Percentiles rank a stretch among this genome's conserved stretches.
Evolutionary conservation across 2,113 vertebrate genomes (phyloP).

Genomic region (Diglossa brunneiventris): DNA sequence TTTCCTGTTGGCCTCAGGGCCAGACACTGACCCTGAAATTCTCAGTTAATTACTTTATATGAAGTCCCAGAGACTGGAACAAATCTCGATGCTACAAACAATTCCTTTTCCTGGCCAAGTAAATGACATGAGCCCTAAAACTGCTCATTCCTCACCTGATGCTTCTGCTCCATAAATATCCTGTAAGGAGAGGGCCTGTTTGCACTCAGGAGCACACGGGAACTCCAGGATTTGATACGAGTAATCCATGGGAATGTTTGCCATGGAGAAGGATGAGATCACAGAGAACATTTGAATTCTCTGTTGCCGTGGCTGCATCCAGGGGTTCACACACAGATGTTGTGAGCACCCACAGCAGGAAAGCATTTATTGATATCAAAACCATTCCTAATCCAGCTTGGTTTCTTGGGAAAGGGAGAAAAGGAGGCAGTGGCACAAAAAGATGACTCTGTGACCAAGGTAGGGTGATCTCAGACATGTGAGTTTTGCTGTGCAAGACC

Average conservation of each 20-base stretch:
- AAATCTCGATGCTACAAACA: background rate
- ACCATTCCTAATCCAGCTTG: background rate
- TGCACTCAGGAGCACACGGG: accelerated
- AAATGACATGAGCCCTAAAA: background rate
- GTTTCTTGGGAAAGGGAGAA: background rate
- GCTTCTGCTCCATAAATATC: background rate
- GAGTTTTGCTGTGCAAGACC: accelerated
- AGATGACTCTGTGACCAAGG: background rate
- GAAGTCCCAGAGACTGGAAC: background rate
- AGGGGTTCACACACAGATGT: background rate
- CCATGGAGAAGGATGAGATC: background rate
- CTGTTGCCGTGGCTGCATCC: background rate
- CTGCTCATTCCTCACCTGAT: background rate
- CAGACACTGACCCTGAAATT: background rate
- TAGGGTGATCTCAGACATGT: background rate
- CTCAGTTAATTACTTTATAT: background rate
- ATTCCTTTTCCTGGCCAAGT: background rate
- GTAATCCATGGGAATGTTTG: slow-evolving; percentile 12
- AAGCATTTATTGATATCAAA: background rate
- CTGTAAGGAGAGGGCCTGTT: background rate
- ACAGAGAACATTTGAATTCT: background rate
- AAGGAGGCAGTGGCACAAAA: background rate
- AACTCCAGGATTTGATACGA: background rate
- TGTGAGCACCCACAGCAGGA: background rate
- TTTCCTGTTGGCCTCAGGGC: background rate